Percentiles rank a stretch among this genome's conserved stretches.
Evolutionary conservation across 2,888 invertebrate species (phyloP).

Genomic region (Agrotis ipsilon): DNA sequence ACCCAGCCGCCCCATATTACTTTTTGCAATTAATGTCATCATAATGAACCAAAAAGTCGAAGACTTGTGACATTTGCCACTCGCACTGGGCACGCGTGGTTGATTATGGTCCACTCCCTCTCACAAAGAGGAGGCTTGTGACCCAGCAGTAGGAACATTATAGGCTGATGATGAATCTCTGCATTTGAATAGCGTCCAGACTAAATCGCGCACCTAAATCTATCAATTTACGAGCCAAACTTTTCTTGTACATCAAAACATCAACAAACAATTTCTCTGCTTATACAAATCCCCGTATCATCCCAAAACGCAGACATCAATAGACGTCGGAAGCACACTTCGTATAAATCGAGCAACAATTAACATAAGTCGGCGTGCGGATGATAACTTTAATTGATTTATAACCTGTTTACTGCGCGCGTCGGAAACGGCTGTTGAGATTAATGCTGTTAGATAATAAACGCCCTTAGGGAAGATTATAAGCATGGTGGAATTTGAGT

Average conservation of each 20-base stretch:
- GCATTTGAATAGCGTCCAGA: too few species aligned
- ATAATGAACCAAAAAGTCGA: too few species aligned
- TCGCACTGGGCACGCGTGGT: too few species aligned
- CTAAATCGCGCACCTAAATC: too few species aligned
- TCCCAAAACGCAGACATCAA: conserved; percentile 1
- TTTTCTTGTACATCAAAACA: neutral
- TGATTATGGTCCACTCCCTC: too few species aligned
- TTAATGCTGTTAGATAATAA: conserved; percentile 19
- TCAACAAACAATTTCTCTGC: neutral
- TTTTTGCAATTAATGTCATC: too few species aligned
- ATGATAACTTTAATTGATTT: conserved; percentile 62
- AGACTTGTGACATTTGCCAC: too few species aligned
- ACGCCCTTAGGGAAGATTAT: neutral
- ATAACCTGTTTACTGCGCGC: conserved; percentile 16
- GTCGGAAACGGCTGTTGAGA: neutral
- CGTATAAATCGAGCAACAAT: conserved; percentile 47
- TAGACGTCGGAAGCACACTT: conserved; percentile 22
- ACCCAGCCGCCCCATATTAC: too few species aligned
- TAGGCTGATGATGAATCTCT: too few species aligned
- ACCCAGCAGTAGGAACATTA: too few species aligned
- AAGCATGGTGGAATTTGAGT: neutral
- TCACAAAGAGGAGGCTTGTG: too few species aligned
- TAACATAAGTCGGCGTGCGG: conserved; percentile 52
- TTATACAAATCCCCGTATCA: neutral
- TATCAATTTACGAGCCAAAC: too few species aligned